A percentile compares a stretch with the other conserved stretches of the same genome.
Evolutionary conservation across 2,113 vertebrate genomes (phyloP).

Genomic region (Ivindomyrus marchei): DNA sequence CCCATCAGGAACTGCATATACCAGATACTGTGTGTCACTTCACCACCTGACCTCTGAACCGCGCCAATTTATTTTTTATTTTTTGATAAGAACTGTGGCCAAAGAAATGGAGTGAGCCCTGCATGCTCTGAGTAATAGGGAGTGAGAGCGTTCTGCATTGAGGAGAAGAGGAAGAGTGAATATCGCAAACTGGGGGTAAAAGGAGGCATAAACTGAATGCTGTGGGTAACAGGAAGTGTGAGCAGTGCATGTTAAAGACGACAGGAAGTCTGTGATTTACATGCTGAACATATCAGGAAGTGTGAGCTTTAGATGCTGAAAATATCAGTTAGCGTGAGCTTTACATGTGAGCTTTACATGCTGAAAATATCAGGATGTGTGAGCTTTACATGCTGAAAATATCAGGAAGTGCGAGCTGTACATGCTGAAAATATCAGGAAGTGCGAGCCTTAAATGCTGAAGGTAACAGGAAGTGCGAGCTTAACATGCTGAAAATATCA

Average conservation of each 20-base stretch:
- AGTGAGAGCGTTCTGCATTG: too few relatives aligned
- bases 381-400: background rate
- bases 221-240: background rate
- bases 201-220: background rate
- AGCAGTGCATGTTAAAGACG: background rate
- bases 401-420: background rate
- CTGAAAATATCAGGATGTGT: background rate
- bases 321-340: too few relatives aligned
- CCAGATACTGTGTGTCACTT: background rate
- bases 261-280: too few relatives aligned
- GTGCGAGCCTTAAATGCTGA: background rate
- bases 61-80: background rate
- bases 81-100: background rate
- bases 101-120: background rate
- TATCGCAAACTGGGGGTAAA: background rate
- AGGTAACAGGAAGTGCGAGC: background rate
- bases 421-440: background rate
- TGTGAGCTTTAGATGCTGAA: too few relatives aligned
- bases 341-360: background rate
- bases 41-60: background rate
- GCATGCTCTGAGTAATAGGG: background rate
- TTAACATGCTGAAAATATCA: accelerated
- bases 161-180: background rate
- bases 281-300: too few relatives aligned
- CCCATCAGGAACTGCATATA: background rate